Evolutionary conservation across 2,888 invertebrate genomes (phyloP).

Genomic region (Pollenia labialis): DNA sequence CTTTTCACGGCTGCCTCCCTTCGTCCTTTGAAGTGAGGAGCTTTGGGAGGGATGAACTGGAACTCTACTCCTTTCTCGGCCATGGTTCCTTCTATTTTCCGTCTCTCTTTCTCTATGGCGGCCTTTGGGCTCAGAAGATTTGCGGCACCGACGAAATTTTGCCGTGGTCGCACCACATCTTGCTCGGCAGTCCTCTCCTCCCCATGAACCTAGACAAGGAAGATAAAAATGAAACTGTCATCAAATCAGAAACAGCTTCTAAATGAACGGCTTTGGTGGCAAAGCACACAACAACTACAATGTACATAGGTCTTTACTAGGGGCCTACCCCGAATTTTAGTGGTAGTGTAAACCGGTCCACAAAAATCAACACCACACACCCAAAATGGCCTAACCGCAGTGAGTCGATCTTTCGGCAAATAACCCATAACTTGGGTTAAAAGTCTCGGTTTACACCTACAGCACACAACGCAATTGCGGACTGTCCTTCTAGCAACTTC

Average conservation of each 20-base stretch:
- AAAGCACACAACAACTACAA: constrained; percentile 45
- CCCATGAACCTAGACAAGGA: constrained; percentile 16
- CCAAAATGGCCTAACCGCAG: not conserved
- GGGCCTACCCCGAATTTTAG: not conserved
- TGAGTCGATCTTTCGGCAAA: not conserved
- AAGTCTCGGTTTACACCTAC: not conserved
- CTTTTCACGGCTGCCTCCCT: constrained; percentile 19
- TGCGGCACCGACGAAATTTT: not conserved
- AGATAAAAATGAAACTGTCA: constrained; percentile 27
- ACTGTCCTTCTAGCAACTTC: not conserved
- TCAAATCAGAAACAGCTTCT: constrained; percentile 47
- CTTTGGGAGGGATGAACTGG: constrained; percentile 22
- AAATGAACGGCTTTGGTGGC: constrained; percentile 29
- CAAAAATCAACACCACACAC: constrained; percentile 8
- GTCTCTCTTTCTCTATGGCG: too few relatives aligned
- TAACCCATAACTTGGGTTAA: constrained; percentile 10
- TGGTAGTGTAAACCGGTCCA: not conserved
- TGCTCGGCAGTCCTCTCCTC: constrained; percentile 22
- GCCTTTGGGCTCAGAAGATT: not conserved
- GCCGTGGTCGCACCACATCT: constrained; percentile 31
- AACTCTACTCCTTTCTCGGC: constrained; percentile 16
- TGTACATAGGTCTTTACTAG: constrained; percentile 5
- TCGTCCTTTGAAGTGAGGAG: constrained; percentile 10
- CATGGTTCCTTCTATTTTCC: not conserved
- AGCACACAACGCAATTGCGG: not conserved